Evolutionary conservation across 2,888 invertebrate genomes (phyloP), one percentile per base, ranked within the genome.

Genomic region (Synanthedon formicaeformis): DNA sequence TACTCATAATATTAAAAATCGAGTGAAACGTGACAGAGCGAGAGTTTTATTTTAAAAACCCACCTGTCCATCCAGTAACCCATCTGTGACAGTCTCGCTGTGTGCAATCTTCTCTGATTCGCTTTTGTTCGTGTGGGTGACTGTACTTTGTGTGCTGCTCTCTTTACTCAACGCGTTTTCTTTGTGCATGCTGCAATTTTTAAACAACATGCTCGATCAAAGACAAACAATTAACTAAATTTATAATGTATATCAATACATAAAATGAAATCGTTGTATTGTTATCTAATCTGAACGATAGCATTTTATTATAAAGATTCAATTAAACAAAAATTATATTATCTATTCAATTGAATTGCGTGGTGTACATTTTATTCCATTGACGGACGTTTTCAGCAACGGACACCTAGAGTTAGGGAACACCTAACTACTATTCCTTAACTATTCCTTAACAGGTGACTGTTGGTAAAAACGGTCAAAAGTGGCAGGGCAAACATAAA

Each of bases 91-190:
- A 0, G 76, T 71, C 57, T 85, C 85, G 52, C 60, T 83, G 64
- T 82, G 79, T 55, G 77, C 66, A 14, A 76, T 34, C 61, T 85
- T 85, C 58, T 86, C 86, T 0, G 81, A 73, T 48, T 86, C 87
- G 53, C 59, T 80, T 59, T 84, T 86, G 60, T 69, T 83, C 54
- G 81, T 77, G 71, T 80, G 81, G 59, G 82, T 82, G 62, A 82
- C 65, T 56, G 80, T 78, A 60, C 75, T 82, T 45, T 78, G 78
- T 60, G 76, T 72, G 66, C 70, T 81, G 40, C 66, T 71, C 61
- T 86, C 86, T 64, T 84, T 86, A 64, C 69, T 81, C 27, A 72
- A 48, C 51, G 76, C 70, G 57, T 72, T 86, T 58, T 87, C 87
- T 71, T 85, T 87, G 73, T 84, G 84, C 68, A 75, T 65, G 60